Evolutionary conservation across 2,797 vertebrate genomes (phyloP).

Genomic region (Bryconaethiops microstoma): DNA sequence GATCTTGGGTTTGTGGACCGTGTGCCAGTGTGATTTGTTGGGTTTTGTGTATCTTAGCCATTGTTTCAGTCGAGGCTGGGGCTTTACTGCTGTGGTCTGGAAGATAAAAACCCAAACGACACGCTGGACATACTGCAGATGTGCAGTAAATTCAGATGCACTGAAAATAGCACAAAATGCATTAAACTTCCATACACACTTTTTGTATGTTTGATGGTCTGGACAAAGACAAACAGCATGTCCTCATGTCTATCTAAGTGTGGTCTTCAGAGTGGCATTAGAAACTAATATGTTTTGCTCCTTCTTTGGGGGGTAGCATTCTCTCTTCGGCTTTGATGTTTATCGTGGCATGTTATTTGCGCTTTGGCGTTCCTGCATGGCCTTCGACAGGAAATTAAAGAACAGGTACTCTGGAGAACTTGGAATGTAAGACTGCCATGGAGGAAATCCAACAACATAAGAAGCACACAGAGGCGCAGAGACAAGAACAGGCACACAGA

Average conservation of each 20-base stretch:
- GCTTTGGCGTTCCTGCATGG: slow-evolving; percentile 58
- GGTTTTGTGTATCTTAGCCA: background rate
- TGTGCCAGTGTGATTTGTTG: background rate
- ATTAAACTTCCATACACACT: slow-evolving; percentile 39
- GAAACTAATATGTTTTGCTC: slow-evolving; percentile 7
- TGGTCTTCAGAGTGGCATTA: background rate
- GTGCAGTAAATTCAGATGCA: background rate
- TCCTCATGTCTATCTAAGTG: background rate
- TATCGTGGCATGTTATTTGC: slow-evolving; percentile 57
- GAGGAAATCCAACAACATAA: slow-evolving; percentile 20
- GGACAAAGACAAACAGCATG: slow-evolving; percentile 14
- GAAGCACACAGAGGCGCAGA: background rate
- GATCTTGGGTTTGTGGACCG: background rate
- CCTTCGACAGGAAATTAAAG: slow-evolving; percentile 71
- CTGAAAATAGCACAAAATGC: slow-evolving; percentile 13
- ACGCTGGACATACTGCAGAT: slow-evolving; percentile 7
- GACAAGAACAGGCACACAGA: no score
- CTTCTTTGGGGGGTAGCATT: slow-evolving; percentile 3
- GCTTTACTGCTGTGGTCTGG: slow-evolving; percentile 41
- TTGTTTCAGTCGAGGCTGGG: slow-evolving; percentile 16
- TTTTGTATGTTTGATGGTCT: slow-evolving; percentile 4
- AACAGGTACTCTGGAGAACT: slow-evolving; percentile 48
- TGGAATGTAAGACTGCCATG: slow-evolving; percentile 11
- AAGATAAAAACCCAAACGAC: slow-evolving; percentile 41
- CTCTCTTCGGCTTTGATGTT: slow-evolving; percentile 45